Evolutionary conservation across 2,888 invertebrate genomes (phyloP).

Genomic region (Calliphora vomitoria): DNA sequence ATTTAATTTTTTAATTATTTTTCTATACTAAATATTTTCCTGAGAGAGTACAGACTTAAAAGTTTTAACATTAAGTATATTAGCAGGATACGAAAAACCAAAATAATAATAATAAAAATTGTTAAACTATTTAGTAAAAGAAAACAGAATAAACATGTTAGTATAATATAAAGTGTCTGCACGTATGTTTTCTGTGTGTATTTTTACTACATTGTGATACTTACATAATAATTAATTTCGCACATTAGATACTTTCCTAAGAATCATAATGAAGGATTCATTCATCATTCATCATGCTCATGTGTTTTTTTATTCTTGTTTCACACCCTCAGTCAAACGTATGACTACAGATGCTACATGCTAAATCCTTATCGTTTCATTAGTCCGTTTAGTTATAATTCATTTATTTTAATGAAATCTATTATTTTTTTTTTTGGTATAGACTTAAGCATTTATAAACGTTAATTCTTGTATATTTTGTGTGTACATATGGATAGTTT

Average conservation of each 20-base stretch:
- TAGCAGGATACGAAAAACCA: neutral
- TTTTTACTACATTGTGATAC: neutral
- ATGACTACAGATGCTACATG: neutral
- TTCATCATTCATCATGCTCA: neutral
- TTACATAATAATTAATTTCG: slow-evolving; percentile 16
- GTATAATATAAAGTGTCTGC: neutral
- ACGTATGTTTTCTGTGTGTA: neutral
- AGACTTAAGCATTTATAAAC: neutral
- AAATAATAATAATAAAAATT: neutral
- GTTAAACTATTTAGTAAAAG: neutral
- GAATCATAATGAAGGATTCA: neutral
- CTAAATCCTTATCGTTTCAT: neutral
- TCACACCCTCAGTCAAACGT: neutral
- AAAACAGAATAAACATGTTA: neutral
- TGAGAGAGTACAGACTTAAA: slow-evolving; percentile 8
- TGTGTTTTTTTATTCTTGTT: neutral
- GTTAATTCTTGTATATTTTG: no score
- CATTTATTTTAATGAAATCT: neutral
- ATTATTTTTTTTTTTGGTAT: neutral
- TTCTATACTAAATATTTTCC: slow-evolving; percentile 16
- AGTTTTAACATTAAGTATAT: neutral
- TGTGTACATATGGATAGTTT: no score
- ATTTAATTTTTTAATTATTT: slow-evolving; percentile 36
- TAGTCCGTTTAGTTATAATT: neutral
- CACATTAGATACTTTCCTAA: neutral